phyloP scores from a whole-genome alignment of 2,888 invertebrate genomes.

The Drosophila falleni region DNA sequence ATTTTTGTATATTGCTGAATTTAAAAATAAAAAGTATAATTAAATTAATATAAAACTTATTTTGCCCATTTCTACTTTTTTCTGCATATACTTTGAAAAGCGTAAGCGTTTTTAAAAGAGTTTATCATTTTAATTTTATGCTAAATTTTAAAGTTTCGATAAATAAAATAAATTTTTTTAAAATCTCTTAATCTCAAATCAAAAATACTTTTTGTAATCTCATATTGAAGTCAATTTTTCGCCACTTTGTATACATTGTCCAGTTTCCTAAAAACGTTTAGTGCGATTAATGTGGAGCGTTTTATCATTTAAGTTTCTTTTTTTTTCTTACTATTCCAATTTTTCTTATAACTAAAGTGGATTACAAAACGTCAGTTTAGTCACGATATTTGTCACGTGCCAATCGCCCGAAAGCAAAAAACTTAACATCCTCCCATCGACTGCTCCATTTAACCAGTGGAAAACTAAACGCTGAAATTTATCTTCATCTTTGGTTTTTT shows the following conservation, averaged over 20 bases:
- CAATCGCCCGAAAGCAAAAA: constrained; percentile 53
- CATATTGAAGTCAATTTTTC: background rate
- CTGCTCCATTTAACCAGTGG: constrained; percentile 11
- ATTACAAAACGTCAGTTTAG: constrained; percentile 51
- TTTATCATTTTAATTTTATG: no score
- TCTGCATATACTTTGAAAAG: no score
- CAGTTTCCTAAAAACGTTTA: constrained; percentile 1
- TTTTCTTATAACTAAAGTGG: constrained; percentile 7
- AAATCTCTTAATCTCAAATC: background rate
- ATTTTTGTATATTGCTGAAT: no score
- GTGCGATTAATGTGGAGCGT: constrained; percentile 32
- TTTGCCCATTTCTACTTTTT: no score
- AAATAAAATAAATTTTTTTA: background rate
- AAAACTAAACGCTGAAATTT: constrained; percentile 41
- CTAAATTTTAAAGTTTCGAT: no score
- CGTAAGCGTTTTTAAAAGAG: no score
- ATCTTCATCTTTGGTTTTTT: constrained; percentile 10
- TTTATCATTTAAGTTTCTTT: constrained; percentile 26
- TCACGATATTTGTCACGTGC: constrained; percentile 61
- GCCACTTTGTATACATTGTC: background rate
- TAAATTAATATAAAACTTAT: no score
- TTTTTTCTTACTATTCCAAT: no score
- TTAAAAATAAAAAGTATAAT: no score
- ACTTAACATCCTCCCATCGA: background rate
- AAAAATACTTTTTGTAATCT: background rate